Conservation (phyloP, 1,140 invertebrate species). For the Papilio machaon region DNA sequence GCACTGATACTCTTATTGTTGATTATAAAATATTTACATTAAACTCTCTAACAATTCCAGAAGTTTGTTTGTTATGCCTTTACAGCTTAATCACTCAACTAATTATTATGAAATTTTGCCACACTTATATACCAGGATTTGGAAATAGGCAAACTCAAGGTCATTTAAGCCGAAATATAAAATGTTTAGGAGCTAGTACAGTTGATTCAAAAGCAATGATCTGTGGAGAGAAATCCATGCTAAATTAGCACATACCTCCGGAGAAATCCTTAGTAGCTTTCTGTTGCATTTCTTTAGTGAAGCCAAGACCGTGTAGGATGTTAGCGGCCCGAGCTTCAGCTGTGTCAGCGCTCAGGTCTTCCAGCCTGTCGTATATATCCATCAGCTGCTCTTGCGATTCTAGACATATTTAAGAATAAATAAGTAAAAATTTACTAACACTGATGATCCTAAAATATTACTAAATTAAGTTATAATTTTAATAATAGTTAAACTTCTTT, state of each 20-base stretch:
- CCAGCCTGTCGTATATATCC: conserved; percentile 98
- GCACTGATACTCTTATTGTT: neutral
- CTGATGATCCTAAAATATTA: no score
- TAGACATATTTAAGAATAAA: conserved; percentile 63
- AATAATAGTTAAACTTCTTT: no score
- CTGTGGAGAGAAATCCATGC: neutral
- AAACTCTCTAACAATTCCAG: neutral
- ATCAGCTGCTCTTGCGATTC: conserved; percentile 97
- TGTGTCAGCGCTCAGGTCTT: conserved; percentile 97
- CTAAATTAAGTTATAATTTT: no score
- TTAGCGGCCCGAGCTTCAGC: conserved; percentile 96
- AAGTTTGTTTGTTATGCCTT: neutral
- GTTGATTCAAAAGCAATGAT: neutral
- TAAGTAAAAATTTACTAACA: neutral
- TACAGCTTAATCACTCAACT: neutral
- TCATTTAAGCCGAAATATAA: no score
- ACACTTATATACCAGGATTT: neutral
- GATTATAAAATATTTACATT: conserved; percentile 30
- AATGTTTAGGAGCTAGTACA: no score
- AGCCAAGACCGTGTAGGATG: conserved; percentile 98
- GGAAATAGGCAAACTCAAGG: neutral
- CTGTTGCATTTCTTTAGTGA: conserved; percentile 96
- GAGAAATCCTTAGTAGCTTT: conserved; percentile 97
- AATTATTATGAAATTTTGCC: neutral
- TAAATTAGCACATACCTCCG: conserved; percentile 81